Base-by-base conservation (phyloP, 1,140 invertebrate species). In the Campodea augens region DNA sequence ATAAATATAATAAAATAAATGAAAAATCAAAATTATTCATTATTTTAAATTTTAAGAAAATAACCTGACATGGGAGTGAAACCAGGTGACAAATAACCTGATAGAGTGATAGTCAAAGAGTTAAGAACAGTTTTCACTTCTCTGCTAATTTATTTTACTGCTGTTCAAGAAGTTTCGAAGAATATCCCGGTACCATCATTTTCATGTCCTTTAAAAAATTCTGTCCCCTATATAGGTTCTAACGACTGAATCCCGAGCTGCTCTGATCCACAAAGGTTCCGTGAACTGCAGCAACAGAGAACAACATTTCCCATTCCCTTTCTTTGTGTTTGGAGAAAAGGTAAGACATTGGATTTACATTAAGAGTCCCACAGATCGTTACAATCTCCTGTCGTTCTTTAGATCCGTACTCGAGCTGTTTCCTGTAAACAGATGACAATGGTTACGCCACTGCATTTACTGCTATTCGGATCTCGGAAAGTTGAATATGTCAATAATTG, bases 321-420 rank as follows among this genome's bases (percentile, higher is more conserved):
- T 95, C 57, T 96, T 98, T 60, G 84, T 98, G 25, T 98, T 97
- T 63, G 90, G 90, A 2, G 93, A 98, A 67, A 98, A 98, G 68
- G 74, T 78, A 62, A 47, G 15, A 15, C 19, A 40, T 49, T 43
- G 10, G n/a, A 15, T 12, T 29, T 44, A 27, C 45, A 15, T 36
- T 41, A 37, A 36, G 18, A 27, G 25, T 20, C 12, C n/a, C 13
- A 45, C 45, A 47, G 22, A 21, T n/a, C 24, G 42, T 27, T 39
- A 2, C 2, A n/a, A n/a, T n/a, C n/a, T n/a, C n/a, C n/a, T n/a
- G n/a, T n/a, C n/a, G n/a, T n/a, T 49, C 44, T 59, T 19, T 49
- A 79, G 73, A 89, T 98, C 38, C 74, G 92, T 43, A 97, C 92
- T 0, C 69, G 85, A 51, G 89, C 91, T 4, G 89, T 98, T n/a